Evolutionary conservation across 2,888 invertebrate species (phyloP).

Genomic region (Tethea ocularis): DNA sequence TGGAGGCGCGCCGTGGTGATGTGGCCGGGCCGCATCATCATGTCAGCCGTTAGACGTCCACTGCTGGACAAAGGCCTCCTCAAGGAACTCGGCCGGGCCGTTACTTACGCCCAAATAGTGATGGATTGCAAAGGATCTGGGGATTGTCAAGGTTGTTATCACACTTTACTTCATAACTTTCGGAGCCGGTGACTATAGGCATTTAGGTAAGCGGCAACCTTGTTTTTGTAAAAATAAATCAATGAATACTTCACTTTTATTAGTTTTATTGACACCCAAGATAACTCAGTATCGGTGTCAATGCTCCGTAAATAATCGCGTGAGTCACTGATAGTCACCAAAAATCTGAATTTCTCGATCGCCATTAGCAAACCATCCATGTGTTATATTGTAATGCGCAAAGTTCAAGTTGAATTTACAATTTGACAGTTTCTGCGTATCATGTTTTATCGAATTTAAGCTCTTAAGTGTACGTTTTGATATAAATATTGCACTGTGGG

Average conservation of each 20-base stretch:
- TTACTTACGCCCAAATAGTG: too few species aligned
- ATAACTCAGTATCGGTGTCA: neutral
- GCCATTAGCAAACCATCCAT: neutral
- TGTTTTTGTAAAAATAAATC: neutral
- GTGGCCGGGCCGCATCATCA: too few species aligned
- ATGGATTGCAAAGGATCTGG: too few species aligned
- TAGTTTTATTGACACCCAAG: constrained; percentile 2
- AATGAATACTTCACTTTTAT: neutral
- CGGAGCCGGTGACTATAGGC: neutral
- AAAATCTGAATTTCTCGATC: constrained; percentile 6
- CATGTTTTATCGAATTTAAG: constrained; percentile 1
- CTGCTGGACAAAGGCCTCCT: too few species aligned
- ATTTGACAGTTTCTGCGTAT: neutral
- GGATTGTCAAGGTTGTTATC: too few species aligned
- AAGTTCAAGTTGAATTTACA: neutral
- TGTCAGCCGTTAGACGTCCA: too few species aligned
- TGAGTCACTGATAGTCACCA: constrained; percentile 2
- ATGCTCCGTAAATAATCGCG: neutral
- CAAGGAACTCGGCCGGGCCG: too few species aligned
- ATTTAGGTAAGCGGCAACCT: neutral
- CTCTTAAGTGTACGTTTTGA: neutral
- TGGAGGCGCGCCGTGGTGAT: too few species aligned
- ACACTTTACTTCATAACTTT: too few species aligned
- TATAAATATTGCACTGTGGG: constrained; percentile 21
- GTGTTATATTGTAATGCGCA: neutral